Evolutionary conservation across 2,113 vertebrate species (phyloP), one percentile per base, ranked within the genome.

Genomic region (Corythoichthys haematopterus): DNA sequence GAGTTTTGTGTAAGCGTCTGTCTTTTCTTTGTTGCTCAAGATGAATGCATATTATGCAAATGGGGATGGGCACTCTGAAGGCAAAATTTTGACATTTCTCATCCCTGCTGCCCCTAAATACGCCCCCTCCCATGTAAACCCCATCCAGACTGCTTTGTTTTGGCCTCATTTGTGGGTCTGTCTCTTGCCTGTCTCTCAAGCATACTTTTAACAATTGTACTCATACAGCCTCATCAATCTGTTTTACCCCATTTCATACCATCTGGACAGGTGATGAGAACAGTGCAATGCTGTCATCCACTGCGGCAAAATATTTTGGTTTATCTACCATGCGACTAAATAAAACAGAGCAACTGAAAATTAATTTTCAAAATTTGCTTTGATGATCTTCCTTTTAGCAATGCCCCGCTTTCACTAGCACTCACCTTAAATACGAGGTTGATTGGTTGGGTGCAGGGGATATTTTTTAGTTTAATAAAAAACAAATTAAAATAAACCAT

Each of bases 41-140:
- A 47, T 78, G 77, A 87, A 88, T 81, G 65, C 69, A 85, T 91
- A 89, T 86, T 90, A 92, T 91, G 91, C 89, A 92, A 91, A 92
- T 91, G 80, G 70, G 14, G 76, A 84, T 76, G 86, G 85, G 81
- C 83, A 80, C 77, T 51, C 67, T 69, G 70, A 75, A 82, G 84
- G 84, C 88, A 86, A 76, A 80, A 78, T 85, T 85, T 85, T 92
- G 90, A 90, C 85, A 86, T 84, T 82, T 83, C 77, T 76, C 80
- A 74, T 86, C 83, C 86, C 71, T 10, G 68, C 83, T 81, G 75
- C 78, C 79, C 82, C 79, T 84, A 83, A 84, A 87, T 78, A 74
- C 86, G 84, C 78, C 81, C 80, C 48, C 15, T 78, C 72, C 65
- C 76, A 75, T 74, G 63, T 71, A 40, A 71, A 78, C 79, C 68